Percentiles rank a stretch among this genome's conserved stretches.
phyloP scores from a whole-genome alignment of 2,888 invertebrate genomes.

The Bibio marci region DNA sequence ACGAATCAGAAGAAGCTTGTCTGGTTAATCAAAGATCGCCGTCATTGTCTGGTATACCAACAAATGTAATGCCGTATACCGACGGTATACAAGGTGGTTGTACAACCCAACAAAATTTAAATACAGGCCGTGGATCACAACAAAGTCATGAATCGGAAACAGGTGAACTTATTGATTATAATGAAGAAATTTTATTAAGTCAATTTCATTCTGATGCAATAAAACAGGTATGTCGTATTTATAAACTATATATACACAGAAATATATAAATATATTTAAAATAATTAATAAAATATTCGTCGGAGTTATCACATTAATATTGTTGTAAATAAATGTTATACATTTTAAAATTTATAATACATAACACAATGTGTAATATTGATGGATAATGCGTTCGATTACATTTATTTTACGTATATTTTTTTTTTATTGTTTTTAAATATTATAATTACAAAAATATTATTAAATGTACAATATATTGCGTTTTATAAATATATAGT shows the following conservation, averaged over 20 bases:
- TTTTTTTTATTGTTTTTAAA: conserved; percentile 2
- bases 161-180: conserved; percentile 39
- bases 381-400: too few relatives aligned
- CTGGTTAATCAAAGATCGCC: conserved; percentile 33
- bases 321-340: too few relatives aligned
- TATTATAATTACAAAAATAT: conserved; percentile 4
- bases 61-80: conserved; percentile 11
- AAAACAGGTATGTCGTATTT: conserved; percentile 34
- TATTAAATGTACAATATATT: conserved; percentile 1
- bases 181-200: conserved; percentile 42
- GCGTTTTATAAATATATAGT: conserved; percentile 9
- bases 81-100: conserved; percentile 12
- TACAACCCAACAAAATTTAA: conserved; percentile 10
- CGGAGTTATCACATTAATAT: too few relatives aligned
- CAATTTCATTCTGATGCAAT: conserved; percentile 65
- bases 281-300: too few relatives aligned
- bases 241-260: neutral
- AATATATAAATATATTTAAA: too few relatives aligned
- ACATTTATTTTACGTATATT: too few relatives aligned
- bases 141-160: conserved; percentile 21
- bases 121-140: conserved; percentile 12
- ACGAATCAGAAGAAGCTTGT: conserved; percentile 37
- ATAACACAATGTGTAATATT: too few relatives aligned
- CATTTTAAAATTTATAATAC: too few relatives aligned
- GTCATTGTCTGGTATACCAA: conserved; percentile 9